These are phyloP conservation scores for Arnoldichthys spilopterus DNA, from an alignment of 2,797 vertebrate species.

Conservation along the genomic window DNA sequence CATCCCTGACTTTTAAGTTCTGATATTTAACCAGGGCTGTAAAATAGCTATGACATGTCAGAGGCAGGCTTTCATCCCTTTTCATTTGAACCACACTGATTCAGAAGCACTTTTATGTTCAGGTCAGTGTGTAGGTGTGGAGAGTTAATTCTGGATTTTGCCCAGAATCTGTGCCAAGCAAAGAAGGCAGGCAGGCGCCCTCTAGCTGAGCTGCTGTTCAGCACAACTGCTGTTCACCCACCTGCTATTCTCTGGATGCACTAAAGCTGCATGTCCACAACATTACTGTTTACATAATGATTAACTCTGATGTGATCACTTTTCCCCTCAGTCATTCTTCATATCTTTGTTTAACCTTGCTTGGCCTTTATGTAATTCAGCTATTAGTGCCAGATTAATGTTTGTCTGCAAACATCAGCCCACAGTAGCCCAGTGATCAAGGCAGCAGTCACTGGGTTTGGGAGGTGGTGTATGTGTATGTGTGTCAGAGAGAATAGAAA, in stretches of 20 bases:
- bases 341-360: not conserved
- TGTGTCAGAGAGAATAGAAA: not conserved
- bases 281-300: not conserved
- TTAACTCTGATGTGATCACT: not conserved
- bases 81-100: not conserved
- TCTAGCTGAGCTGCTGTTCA: conserved; percentile 24
- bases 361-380: not conserved
- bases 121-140: not conserved
- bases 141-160: conserved; percentile 11
- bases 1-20: not conserved
- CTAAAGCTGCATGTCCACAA: not conserved
- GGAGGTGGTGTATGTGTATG: no score
- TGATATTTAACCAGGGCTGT: not conserved
- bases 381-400: not conserved
- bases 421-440: not conserved
- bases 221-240: not conserved
- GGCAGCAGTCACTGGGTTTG: not conserved
- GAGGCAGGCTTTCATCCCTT: conserved; percentile 16
- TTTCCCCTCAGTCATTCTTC: not conserved
- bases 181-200: conserved; percentile 25
- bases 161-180: not conserved
- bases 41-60: not conserved
- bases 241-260: not conserved
- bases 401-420: not conserved
- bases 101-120: conserved; percentile 15